Base-by-base conservation (phyloP, 2,888 invertebrate species). In the Cheilosia pagana region DNA sequence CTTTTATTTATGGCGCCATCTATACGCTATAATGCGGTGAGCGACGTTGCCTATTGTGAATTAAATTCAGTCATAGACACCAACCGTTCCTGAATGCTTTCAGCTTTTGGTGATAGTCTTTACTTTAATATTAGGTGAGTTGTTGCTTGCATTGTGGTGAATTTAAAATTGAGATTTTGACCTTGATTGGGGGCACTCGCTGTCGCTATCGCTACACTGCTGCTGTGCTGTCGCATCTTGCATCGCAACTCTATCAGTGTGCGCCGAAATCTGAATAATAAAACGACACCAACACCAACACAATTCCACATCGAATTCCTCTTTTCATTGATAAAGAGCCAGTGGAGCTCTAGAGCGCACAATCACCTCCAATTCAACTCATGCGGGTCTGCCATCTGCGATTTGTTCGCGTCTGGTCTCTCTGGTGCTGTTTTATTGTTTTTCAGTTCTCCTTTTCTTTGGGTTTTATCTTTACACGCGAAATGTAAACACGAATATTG, bases 281-380 rank as follows among this genome's bases (percentile, higher is more conserved):
- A 35, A 43, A 43, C 7, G 2, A 1, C 7, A 35, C 23, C 12
- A 45, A 19, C 45, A 48, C 59, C 1, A 21, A 67, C 21, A 23
- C 63, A 23, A 45, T 7, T 14, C 25, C 23, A 16, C 12, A 23
- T n/a, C 6, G 19, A 25, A 25, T 52, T 14, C 52, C 52, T 52
- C 28, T 23, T 67, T 78, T 53, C 83, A 78, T 75, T 85, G 65
- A 85, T 85, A 79, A 85, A 48, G 21, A 76, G 35, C 12, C 12
- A 35, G 35, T 35, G 35, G 12, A 67, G 14, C 52, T 21, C 10
- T 53, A 79, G 41, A 41, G 85, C 85, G 85, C 85, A 85, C 63
- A 85, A 85, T 85, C 85, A 81, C 70, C 74, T 63, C 57, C 3
- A 60, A 65, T 55, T 71, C 43, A 67, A 31, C 41, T 45, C 41